Percentiles rank a stretch among this genome's conserved stretches.
phyloP scores from a whole-genome alignment of 2,888 invertebrate species.

The Lithophane semibrunnea region DNA sequence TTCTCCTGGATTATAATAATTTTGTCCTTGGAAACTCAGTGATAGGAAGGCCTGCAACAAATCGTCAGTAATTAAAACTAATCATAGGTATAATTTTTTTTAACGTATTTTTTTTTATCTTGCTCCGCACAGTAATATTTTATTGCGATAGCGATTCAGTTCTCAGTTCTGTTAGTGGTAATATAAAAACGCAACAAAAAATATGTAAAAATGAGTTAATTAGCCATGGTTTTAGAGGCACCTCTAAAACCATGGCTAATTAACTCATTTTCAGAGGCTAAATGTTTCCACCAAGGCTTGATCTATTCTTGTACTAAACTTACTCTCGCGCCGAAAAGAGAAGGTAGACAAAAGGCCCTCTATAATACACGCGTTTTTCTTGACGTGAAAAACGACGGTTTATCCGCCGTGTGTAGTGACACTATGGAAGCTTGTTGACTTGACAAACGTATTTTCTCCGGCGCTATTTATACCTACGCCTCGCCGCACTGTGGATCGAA shows the following conservation, averaged over 20 bases:
- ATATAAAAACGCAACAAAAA: not conserved
- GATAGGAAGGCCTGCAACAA: not conserved
- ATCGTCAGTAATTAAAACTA: not conserved
- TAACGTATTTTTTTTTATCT: constrained; percentile 4
- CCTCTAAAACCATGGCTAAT: too few relatives aligned
- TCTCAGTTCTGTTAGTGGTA: not conserved
- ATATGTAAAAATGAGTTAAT: too few relatives aligned
- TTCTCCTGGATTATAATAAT: not conserved
- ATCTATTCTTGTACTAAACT: too few relatives aligned
- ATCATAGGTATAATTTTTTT: not conserved
- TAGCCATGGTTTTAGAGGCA: not conserved
- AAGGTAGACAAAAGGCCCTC: not conserved
- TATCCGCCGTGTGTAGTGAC: too few relatives aligned
- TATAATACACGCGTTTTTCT: too few relatives aligned
- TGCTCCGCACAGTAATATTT: not conserved
- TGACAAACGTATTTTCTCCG: too few relatives aligned
- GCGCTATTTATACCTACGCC: too few relatives aligned
- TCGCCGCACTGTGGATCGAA: too few relatives aligned
- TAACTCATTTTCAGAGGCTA: too few relatives aligned
- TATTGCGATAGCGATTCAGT: not conserved
- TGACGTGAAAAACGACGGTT: too few relatives aligned
- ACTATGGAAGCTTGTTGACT: too few relatives aligned
- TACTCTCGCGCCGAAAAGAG: not conserved
- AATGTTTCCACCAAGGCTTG: too few relatives aligned
- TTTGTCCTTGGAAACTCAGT: not conserved